A percentile compares a stretch with the other conserved stretches of the same genome.
These are phyloP conservation scores for Dascyllus trimaculatus DNA, from an alignment of 2,113 vertebrate species.

Conservation along the genomic window DNA sequence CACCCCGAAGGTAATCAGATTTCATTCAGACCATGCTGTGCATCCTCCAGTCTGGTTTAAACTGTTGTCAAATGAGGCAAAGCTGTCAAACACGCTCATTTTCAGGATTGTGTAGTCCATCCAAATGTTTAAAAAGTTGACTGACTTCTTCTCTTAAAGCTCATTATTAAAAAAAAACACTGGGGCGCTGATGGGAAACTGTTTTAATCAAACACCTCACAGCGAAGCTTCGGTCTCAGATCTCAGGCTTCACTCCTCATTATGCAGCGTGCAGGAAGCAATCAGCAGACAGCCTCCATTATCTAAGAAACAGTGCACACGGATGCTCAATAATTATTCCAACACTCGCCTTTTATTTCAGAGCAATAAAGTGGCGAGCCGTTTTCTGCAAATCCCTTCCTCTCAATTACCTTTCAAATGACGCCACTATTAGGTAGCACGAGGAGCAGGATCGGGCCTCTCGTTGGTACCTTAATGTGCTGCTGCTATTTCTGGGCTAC, in stretches of 20 bases:
- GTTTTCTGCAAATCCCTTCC: constrained; percentile 48
- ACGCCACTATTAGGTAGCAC: constrained; percentile 47
- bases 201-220: constrained; percentile 16
- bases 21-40: not conserved
- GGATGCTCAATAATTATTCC: constrained; percentile 42
- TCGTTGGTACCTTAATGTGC: constrained; percentile 38
- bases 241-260: constrained; percentile 27
- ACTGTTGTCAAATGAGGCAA: not conserved
- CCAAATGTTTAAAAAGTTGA: no score
- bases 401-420: constrained; percentile 66
- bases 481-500: constrained; percentile 4
- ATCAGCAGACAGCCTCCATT: constrained; percentile 40
- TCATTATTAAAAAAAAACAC: no score
- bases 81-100: no score
- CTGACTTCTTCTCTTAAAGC: not conserved
- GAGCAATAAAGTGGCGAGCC: constrained; percentile 50
- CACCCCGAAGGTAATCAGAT: constrained; percentile 63
- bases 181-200: not conserved
- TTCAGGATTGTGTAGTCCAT: no score
- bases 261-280: constrained; percentile 39
- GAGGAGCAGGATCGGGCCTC: constrained; percentile 18
- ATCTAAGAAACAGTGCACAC: constrained; percentile 36
- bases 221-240: constrained; percentile 8
- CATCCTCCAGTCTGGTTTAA: not conserved
- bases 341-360: constrained; percentile 42